phyloP scores from a whole-genome alignment of 2,797 vertebrate genomes.

The Liparis tanakae region DNA sequence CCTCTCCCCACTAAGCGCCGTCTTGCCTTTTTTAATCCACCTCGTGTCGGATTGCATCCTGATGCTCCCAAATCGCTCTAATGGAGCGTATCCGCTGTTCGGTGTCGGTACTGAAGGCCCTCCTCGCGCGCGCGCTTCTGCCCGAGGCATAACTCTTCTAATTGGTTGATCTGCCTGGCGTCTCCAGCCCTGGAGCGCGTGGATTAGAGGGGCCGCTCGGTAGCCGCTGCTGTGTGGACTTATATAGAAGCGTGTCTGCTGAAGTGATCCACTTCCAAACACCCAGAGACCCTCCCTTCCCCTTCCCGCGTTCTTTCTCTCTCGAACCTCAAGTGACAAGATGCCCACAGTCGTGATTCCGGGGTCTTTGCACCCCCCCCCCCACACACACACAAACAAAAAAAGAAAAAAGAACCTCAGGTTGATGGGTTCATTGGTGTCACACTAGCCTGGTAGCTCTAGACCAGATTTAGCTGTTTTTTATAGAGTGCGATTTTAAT shows the following conservation, averaged over 20 bases:
- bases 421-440: conserved; percentile 61
- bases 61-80: conserved; percentile 70
- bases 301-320: too few species aligned
- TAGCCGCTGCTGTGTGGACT: conserved; percentile 74
- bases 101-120: conserved; percentile 66
- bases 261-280: conserved; percentile 64
- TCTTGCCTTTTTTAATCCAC: conserved; percentile 70
- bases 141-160: conserved; percentile 76
- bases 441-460: neutral
- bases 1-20: conserved; percentile 56
- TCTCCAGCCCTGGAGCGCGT: conserved; percentile 70
- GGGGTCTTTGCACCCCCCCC: conserved; percentile 31
- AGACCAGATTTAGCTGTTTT: neutral
- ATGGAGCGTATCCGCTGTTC: conserved; percentile 72
- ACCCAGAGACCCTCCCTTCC: conserved; percentile 30
- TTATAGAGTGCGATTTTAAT: neutral
- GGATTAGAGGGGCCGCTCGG: conserved; percentile 75
- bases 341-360: conserved; percentile 34
- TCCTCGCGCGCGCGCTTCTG: conserved; percentile 48
- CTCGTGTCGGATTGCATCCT: conserved; percentile 73
- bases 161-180: conserved; percentile 86
- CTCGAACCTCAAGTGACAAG: conserved; percentile 31
- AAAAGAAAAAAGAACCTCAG: too few species aligned
- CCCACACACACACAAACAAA: neutral
- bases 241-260: conserved; percentile 73